Evolutionary conservation across 2,888 invertebrate genomes (phyloP).

Genomic region (Mermis nigrescens): DNA sequence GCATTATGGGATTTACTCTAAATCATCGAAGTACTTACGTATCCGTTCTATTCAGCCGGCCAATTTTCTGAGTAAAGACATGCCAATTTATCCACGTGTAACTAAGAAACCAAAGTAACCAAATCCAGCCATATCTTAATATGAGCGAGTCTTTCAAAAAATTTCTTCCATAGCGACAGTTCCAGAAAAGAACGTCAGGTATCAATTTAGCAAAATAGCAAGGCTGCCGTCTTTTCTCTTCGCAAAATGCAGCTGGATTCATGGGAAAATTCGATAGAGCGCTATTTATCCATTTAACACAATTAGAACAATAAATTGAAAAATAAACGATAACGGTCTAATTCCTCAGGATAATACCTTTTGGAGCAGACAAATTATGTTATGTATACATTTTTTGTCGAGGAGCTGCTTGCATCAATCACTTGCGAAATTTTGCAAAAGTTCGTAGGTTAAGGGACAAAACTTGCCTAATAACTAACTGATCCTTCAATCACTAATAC

Average conservation of each 20-base stretch:
- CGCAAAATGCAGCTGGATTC: slow-evolving; percentile 3
- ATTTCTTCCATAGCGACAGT: slow-evolving; percentile 8
- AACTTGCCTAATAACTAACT: too few relatives aligned
- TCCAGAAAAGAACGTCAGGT: slow-evolving; percentile 10
- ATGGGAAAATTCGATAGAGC: too few relatives aligned
- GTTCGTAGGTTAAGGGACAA: too few relatives aligned
- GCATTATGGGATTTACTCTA: neutral
- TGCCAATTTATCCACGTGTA: slow-evolving; percentile 12
- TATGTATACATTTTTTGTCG: too few relatives aligned
- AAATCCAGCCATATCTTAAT: slow-evolving; percentile 1
- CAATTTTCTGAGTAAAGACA: slow-evolving; percentile 10
- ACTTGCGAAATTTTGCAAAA: too few relatives aligned
- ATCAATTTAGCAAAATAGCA: slow-evolving; percentile 6
- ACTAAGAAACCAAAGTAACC: slow-evolving; percentile 9
- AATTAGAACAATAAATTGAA: too few relatives aligned
- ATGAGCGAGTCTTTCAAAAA: slow-evolving; percentile 4
- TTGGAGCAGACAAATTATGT: too few relatives aligned
- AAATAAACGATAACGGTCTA: too few relatives aligned
- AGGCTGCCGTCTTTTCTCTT: neutral
- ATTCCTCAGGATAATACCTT: too few relatives aligned
- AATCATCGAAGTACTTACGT: slow-evolving; percentile 9
- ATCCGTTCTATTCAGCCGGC: slow-evolving; percentile 11
- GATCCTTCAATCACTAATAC: too few relatives aligned
- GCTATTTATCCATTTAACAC: too few relatives aligned
- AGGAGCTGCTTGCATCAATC: too few relatives aligned